phyloP scores from a whole-genome alignment of 2,888 invertebrate species.

The Alviniconcha strummeri region DNA sequence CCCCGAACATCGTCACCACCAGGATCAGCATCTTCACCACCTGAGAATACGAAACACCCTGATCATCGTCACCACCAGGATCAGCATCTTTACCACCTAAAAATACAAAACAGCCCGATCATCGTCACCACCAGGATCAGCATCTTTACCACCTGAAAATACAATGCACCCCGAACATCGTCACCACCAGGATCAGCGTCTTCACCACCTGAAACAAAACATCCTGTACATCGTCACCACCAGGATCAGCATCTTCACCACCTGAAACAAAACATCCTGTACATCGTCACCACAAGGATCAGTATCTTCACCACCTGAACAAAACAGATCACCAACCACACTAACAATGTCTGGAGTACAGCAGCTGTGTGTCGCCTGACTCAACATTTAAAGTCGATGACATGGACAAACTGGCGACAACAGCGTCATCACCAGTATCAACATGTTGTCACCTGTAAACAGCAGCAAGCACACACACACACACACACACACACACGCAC shows the following conservation, averaged over 20 bases:
- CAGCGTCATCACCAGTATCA: neutral
- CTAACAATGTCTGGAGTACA: neutral
- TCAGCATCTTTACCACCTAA: neutral
- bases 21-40: constrained; percentile 69
- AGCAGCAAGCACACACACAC: neutral
- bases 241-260: neutral
- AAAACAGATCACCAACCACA: neutral
- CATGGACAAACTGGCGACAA: neutral
- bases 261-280: constrained; percentile 56
- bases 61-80: neutral
- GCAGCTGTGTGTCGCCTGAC: neutral
- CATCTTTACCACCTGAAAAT: constrained; percentile 65
- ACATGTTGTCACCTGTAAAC: neutral
- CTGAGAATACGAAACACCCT: constrained; percentile 30
- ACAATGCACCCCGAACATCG: neutral
- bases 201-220: neutral
- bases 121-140: constrained; percentile 63
- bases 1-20: constrained; percentile 64
- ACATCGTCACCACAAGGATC: constrained; percentile 64
- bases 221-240: neutral
- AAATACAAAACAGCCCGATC: constrained; percentile 60
- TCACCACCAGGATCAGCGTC: neutral
- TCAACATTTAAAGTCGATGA: neutral
- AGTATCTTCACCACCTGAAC: constrained; percentile 66
- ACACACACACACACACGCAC: constrained; percentile 15